Conservation (phyloP, 2,888 invertebrate species). For the Pemphredon lugubris region DNA sequence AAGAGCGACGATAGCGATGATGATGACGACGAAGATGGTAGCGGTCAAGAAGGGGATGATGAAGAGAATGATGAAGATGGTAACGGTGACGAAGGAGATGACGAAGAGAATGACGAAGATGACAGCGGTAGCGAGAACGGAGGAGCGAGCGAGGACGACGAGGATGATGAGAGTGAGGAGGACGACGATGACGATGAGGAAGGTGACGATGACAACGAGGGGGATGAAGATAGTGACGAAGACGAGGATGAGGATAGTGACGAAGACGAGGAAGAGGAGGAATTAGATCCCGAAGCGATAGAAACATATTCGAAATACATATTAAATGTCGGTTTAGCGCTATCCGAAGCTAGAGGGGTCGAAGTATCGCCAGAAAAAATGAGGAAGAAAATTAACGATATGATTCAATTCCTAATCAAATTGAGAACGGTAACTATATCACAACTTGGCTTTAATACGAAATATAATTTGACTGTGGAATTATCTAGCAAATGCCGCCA, state of each 20-base stretch:
- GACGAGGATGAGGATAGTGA: not conserved
- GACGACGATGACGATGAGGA: not conserved
- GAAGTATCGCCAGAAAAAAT: constrained; percentile 50
- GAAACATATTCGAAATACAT: constrained; percentile 47
- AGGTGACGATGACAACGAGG: not conserved
- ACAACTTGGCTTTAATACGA: not conserved
- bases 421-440: constrained; percentile 23
- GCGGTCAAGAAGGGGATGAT: not conserved
- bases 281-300: not conserved
- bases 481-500: no score
- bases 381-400: constrained; percentile 51
- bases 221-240: not conserved
- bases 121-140: not conserved
- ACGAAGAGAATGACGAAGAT: not conserved
- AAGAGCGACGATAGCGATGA: not conserved
- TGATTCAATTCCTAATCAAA: constrained; percentile 59
- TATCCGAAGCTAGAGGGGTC: constrained; percentile 53
- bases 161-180: not conserved
- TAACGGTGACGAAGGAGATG: no score
- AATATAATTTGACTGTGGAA: not conserved
- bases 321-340: constrained; percentile 33
- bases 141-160: not conserved
- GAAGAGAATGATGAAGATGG: constrained; percentile 7
- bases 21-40: not conserved
- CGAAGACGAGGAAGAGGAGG: not conserved